Evolutionary conservation across 2,888 invertebrate genomes (phyloP).

Genomic region (Catocala nupta): DNA sequence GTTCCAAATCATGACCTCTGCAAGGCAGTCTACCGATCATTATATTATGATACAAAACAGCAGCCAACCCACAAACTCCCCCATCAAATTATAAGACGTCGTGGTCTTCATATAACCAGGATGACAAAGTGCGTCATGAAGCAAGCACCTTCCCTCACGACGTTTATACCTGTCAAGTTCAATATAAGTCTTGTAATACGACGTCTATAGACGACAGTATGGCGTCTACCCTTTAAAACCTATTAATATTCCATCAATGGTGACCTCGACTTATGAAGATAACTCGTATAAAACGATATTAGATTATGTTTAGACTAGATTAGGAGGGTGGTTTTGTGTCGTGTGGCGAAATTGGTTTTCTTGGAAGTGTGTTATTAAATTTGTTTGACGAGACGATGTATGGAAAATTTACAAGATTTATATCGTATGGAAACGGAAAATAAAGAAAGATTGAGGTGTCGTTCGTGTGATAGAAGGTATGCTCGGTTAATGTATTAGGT

Average conservation of each 20-base stretch:
- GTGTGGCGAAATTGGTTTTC: conserved; percentile 13
- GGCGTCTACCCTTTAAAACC: conserved; percentile 19
- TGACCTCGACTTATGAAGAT: conserved; percentile 26
- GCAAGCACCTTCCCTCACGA: conserved; percentile 1
- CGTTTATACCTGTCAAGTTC: conserved; percentile 22
- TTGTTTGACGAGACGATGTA: conserved; percentile 5
- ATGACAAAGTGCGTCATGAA: conserved; percentile 13
- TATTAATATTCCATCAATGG: conserved; percentile 50
- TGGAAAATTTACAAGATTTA: neutral
- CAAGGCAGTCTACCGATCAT: no score
- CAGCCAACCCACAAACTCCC: no score
- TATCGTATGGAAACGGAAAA: no score
- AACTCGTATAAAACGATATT: conserved; percentile 28
- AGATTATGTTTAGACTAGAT: conserved; percentile 25
- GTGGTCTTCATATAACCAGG: conserved; percentile 1
- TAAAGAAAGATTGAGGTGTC: neutral
- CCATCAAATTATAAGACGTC: conserved; percentile 5
- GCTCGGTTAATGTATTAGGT: no score
- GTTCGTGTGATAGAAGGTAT: no score
- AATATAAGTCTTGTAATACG: conserved; percentile 24
- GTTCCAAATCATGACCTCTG: no score
- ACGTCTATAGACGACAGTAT: conserved; percentile 9
- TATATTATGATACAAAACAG: no score
- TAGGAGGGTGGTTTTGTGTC: conserved; percentile 13
- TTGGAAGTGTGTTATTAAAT: conserved; percentile 15